Base-by-base conservation (phyloP, 2,888 invertebrate species). In the Tetragnatha montana region DNA sequence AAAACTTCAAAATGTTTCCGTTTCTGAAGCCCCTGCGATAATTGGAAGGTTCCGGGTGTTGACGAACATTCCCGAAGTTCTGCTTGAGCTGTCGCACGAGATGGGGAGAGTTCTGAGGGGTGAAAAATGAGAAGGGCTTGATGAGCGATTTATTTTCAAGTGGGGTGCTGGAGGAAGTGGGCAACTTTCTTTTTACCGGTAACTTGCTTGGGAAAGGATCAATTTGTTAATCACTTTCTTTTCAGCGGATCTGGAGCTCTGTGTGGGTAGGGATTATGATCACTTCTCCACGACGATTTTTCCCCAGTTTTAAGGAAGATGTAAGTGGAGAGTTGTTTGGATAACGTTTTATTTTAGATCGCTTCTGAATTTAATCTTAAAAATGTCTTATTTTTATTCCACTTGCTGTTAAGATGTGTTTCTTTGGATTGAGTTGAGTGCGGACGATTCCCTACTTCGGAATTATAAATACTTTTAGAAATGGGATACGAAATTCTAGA, bases 31-130 rank as follows among this genome's bases (percentile, higher is more conserved):
- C 49, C 50, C 50, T 17, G 50, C 50, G 19, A 76, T 76, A 76
- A 76, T 76, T 76, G 76, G 76, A 75, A 49, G 49, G 75, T 35
- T 60, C 60, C 60, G 60, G 60, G 17, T 17, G 60, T 60, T 60
- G 60, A 60, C 60, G 60, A 60, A 60, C 17, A 17, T 10, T 60
- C 60, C 14, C 12, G 17, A 60, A 60, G 60, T 60, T 60, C 60
- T 60, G 60, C 14, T 8, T 60, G 60, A 60, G 60, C 17, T 60
- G 60, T 60, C 60, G 60, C 17, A 60, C 17, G 17, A 60, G 60
- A 60, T 17, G 60, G 10, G 12, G 60, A 10, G 17, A 12, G 12
- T 60, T 60, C 60, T 10, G 10, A 17, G 60, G 60, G 12, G 60
- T 60, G 60, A 60, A 60, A 60, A 60, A 60, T 60, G 60, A 60